phyloP scores from a whole-genome alignment of 2,888 invertebrate genomes.

The Acrobasis consociella region DNA sequence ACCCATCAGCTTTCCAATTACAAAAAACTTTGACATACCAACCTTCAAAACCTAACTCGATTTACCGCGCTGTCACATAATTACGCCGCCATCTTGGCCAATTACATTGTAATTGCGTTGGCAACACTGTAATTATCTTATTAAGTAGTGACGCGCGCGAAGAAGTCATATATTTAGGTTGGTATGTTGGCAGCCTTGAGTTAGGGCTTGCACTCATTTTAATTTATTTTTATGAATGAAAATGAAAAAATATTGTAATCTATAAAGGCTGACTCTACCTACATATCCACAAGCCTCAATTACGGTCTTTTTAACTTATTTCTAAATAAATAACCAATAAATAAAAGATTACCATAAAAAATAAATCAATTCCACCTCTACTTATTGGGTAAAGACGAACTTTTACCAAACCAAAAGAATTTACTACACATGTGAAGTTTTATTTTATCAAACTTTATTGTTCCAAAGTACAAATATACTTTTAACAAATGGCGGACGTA shows the following conservation, averaged over 20 bases:
- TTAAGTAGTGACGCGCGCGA: conserved; percentile 36
- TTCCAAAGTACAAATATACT: no score
- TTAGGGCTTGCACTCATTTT: conserved; percentile 8
- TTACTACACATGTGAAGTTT: no score
- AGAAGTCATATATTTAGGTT: conserved; percentile 34
- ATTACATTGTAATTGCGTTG: conserved; percentile 24
- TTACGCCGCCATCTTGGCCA: conserved; percentile 23
- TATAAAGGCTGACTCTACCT: not conserved
- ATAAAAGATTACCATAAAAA: no score
- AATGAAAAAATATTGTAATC: no score
- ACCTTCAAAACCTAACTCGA: conserved; percentile 3
- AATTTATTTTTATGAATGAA: not conserved
- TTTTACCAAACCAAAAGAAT: no score
- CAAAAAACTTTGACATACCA: not conserved
- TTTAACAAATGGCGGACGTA: no score
- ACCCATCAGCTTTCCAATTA: not conserved
- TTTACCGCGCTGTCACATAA: conserved; percentile 17
- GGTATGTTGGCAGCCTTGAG: conserved; percentile 25
- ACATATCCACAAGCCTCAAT: not conserved
- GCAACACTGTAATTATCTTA: conserved; percentile 39
- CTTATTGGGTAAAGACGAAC: no score
- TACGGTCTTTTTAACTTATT: not conserved
- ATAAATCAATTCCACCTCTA: no score
- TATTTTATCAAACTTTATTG: no score
- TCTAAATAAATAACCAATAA: no score